Conservation (phyloP, 2,113 vertebrate genomes). For the Paraplagusia blochii region DNA sequence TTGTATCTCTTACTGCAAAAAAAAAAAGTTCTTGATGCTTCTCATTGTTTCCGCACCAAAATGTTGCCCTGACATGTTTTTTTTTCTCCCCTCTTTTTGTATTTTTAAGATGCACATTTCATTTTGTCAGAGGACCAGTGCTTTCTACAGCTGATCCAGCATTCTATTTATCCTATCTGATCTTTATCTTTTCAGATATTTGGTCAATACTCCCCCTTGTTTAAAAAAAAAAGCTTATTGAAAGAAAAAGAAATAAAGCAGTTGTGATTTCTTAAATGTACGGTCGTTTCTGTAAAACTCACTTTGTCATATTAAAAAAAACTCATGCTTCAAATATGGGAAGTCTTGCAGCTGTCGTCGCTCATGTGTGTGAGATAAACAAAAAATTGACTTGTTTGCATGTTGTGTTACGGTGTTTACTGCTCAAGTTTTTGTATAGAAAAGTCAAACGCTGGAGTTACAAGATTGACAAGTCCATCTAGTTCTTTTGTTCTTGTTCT, state of each 20-base stretch:
- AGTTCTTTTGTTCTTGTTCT: too few species aligned
- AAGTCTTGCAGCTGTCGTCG: not conserved
- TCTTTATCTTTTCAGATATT: conserved; percentile 94
- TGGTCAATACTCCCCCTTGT: conserved; percentile 92
- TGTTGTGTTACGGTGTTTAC: too few species aligned
- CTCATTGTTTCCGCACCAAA: conserved; percentile 55
- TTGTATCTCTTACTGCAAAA: conserved; percentile 46
- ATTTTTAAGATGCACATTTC: conserved; percentile 66
- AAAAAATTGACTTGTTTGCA: too few species aligned
- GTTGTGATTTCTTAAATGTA: conserved; percentile 81
- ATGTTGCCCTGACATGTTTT: conserved; percentile 72
- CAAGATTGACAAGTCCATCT: too few species aligned
- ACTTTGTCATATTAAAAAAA: conserved; percentile 37
- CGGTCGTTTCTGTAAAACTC: conserved; percentile 35
- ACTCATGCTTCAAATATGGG: conserved; percentile 15
- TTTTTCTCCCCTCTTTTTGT: conserved; percentile 48
- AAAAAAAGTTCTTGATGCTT: conserved; percentile 36
- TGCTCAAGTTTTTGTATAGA: too few species aligned
- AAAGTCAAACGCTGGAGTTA: too few species aligned
- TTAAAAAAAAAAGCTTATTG: conserved; percentile 81
- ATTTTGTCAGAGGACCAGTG: conserved; percentile 70
- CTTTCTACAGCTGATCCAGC: conserved; percentile 70
- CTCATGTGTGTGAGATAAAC: not conserved
- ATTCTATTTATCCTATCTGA: conserved; percentile 81
- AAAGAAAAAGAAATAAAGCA: conserved; percentile 84